Evolutionary conservation across 2,888 invertebrate species (phyloP).

Genomic region (Oithona nana): DNA sequence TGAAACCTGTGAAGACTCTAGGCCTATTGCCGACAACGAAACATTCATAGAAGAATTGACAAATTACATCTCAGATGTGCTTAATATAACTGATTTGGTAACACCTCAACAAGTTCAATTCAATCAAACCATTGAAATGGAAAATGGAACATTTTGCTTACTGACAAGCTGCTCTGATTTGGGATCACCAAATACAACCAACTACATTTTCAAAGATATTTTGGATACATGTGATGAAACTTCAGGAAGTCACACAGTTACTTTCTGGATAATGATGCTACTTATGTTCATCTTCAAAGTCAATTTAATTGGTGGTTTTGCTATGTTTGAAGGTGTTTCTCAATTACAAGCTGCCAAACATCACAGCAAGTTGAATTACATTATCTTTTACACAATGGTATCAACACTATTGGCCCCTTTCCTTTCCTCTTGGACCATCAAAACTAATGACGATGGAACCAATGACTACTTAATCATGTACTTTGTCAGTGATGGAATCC

Average conservation of each 20-base stretch:
- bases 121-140: background rate
- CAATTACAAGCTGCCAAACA: background rate
- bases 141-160: background rate
- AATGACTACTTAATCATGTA: background rate
- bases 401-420: background rate
- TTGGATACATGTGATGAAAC: background rate
- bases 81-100: no score
- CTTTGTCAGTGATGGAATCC: background rate
- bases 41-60: background rate
- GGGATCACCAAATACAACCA: background rate
- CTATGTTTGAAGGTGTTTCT: background rate
- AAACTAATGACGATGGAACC: background rate
- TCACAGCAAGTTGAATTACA: background rate
- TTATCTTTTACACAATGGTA: background rate
- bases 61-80: background rate
- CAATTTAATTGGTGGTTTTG: background rate
- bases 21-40: background rate
- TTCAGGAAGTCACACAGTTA: background rate
- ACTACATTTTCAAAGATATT: no score
- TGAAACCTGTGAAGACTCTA: background rate
- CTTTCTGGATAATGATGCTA: background rate
- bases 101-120: background rate
- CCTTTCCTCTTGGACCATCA: background rate
- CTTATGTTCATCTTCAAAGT: background rate
- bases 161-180: no score